These are phyloP conservation scores for Enteromius viviparus DNA, from an alignment of 2,797 vertebrate species.

Conservation along the genomic window DNA sequence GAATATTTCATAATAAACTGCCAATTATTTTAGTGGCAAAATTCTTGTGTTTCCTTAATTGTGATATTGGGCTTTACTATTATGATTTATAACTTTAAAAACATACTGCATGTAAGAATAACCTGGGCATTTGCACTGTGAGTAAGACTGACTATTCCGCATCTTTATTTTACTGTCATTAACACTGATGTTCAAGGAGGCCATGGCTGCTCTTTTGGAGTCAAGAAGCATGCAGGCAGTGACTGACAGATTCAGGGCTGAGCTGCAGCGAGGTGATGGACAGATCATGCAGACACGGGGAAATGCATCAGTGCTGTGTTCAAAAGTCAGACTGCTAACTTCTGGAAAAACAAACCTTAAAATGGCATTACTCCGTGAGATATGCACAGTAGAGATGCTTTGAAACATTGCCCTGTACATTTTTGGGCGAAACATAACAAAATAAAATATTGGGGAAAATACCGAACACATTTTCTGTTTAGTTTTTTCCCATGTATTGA, in stretches of 20 bases:
- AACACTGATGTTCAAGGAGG: constrained; percentile 27
- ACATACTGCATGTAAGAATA: not conserved
- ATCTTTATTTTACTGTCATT: constrained; percentile 41
- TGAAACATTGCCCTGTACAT: too few species aligned
- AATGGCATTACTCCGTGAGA: not conserved
- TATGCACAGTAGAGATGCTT: not conserved
- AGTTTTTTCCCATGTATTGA: too few species aligned
- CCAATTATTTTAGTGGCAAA: not conserved
- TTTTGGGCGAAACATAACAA: too few species aligned
- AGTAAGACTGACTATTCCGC: not conserved
- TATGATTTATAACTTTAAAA: not conserved
- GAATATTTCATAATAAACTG: not conserved
- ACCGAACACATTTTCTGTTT: too few species aligned
- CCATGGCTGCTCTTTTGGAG: constrained; percentile 49
- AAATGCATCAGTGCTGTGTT: not conserved
- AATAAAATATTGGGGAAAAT: too few species aligned
- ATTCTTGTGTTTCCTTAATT: not conserved
- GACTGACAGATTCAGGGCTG: constrained; percentile 39
- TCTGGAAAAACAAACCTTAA: not conserved
- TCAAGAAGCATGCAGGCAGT: not conserved
- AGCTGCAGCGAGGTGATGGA: constrained; percentile 17
- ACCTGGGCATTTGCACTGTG: not conserved
- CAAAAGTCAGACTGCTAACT: not conserved
- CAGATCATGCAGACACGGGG: constrained; percentile 29
- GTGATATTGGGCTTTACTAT: not conserved